Conservation (phyloP, 2,888 invertebrate species). For the Trissoscelio sp. region DNA sequence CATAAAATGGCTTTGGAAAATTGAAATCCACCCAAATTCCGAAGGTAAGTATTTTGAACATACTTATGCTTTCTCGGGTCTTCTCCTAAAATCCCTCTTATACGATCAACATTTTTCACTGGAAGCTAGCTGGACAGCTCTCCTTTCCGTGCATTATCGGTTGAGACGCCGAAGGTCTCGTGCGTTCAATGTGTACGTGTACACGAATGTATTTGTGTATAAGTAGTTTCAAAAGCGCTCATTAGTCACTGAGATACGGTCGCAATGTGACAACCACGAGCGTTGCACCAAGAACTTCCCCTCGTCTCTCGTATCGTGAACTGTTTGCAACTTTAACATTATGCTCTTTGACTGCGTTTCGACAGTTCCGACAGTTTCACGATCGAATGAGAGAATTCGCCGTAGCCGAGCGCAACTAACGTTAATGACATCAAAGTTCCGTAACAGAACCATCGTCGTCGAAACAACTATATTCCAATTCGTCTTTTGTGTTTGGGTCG, state of each 20-base stretch:
- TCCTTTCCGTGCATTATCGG: slow-evolving; percentile 57
- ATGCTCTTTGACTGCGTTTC: slow-evolving; percentile 80
- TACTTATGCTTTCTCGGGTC: slow-evolving; percentile 44
- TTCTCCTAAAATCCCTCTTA: slow-evolving; percentile 52
- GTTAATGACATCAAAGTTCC: slow-evolving; percentile 78
- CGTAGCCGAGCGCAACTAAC: slow-evolving; percentile 70
- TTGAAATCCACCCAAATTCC: slow-evolving; percentile 31
- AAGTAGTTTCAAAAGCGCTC: slow-evolving; percentile 78
- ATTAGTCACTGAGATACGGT: slow-evolving; percentile 81
- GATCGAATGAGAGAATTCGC: slow-evolving; percentile 77
- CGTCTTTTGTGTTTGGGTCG: slow-evolving; percentile 50
- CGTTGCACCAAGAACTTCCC: slow-evolving; percentile 79
- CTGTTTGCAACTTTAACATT: slow-evolving; percentile 80
- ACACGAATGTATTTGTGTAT: slow-evolving; percentile 63
- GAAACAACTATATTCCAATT: slow-evolving; percentile 63
- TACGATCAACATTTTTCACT: slow-evolving; percentile 63
- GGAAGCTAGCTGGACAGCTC: slow-evolving; percentile 48
- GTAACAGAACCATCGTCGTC: slow-evolving; percentile 57
- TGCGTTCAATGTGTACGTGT: slow-evolving; percentile 44
- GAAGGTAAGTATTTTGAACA: slow-evolving; percentile 57
- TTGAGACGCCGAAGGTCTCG: slow-evolving; percentile 46
- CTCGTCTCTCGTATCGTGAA: slow-evolving; percentile 76
- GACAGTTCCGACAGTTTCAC: slow-evolving; percentile 80
- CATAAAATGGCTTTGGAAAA: slow-evolving; percentile 1
- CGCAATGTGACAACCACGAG: slow-evolving; percentile 77